Conservation (phyloP, 2,888 invertebrate species). For the Augiades crinisus region DNA sequence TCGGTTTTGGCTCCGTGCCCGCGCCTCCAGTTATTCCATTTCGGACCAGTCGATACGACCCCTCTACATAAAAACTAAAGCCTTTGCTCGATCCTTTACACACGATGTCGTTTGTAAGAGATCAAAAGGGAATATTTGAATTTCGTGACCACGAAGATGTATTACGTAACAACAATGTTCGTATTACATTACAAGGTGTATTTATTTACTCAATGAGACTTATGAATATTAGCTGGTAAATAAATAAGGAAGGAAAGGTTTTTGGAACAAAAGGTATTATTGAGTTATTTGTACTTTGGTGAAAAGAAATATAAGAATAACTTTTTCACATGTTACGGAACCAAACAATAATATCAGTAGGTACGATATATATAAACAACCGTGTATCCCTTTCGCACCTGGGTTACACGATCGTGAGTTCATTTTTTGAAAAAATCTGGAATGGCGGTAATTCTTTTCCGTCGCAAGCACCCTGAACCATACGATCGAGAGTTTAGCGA, state of each 20-base stretch:
- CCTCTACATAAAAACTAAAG: conserved; percentile 46
- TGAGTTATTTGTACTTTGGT: conserved; percentile 12
- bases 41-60: conserved; percentile 40
- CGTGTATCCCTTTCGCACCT: too few relatives aligned
- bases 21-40: conserved; percentile 43
- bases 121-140: conserved; percentile 36
- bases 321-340: too few relatives aligned
- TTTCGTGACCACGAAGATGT: conserved; percentile 28
- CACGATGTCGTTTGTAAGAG: conserved; percentile 41
- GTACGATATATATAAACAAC: too few relatives aligned
- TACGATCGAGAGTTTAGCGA: too few relatives aligned
- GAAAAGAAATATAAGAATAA: conserved; percentile 8
- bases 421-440: too few relatives aligned
- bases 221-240: conserved; percentile 5
- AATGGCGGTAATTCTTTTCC: too few relatives aligned
- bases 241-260: conserved; percentile 9
- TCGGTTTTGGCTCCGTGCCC: conserved; percentile 62
- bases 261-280: conserved; percentile 17
- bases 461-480: too few relatives aligned
- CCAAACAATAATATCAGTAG: too few relatives aligned
- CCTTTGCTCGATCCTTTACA: conserved; percentile 41
- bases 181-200: conserved; percentile 11
- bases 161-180: conserved; percentile 13
- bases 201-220: conserved; percentile 14
- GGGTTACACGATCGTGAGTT: too few relatives aligned